These are phyloP conservation scores for Pogonophryne albipinna DNA, from an alignment of 2,797 vertebrate species.

Conservation along the genomic window DNA sequence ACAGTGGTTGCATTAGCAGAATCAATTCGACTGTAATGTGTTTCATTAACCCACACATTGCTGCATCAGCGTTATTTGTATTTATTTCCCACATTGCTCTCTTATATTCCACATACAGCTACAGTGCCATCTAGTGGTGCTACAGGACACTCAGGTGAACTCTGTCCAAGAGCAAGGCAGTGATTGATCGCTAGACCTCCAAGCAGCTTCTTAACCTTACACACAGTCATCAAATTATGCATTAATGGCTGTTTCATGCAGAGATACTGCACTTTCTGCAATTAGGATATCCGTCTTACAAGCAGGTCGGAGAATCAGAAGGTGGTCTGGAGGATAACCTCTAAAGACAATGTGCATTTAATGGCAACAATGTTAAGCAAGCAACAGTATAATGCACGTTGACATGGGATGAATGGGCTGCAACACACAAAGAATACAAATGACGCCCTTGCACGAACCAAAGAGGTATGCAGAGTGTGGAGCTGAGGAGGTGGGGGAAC, in stretches of 20 bases:
- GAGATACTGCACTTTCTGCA: constrained; percentile 45
- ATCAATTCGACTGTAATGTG: background rate
- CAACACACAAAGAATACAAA: constrained; percentile 38
- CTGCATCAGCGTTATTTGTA: background rate
- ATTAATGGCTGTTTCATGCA: constrained; percentile 35
- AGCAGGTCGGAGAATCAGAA: constrained; percentile 15
- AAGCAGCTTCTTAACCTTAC: constrained; percentile 37
- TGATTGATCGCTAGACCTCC: constrained; percentile 35
- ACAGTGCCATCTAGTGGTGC: constrained; percentile 57
- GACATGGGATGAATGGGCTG: constrained; percentile 16
- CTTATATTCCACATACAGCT: constrained; percentile 11
- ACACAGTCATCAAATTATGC: constrained; percentile 36
- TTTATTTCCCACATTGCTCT: background rate
- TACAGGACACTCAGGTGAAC: background rate
- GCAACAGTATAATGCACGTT: background rate
- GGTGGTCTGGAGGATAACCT: constrained; percentile 35
- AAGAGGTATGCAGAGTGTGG: constrained; percentile 28
- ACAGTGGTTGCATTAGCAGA: background rate
- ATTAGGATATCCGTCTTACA: constrained; percentile 50
- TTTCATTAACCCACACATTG: background rate
- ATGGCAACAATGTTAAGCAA: background rate
- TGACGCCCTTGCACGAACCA: constrained; percentile 21
- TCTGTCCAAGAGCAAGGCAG: constrained; percentile 2
- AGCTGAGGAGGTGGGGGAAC: background rate
- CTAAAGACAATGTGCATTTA: constrained; percentile 15